Evolutionary conservation across 2,113 vertebrate species (phyloP).

Genomic region (Phrynocephalus versicolor): DNA sequence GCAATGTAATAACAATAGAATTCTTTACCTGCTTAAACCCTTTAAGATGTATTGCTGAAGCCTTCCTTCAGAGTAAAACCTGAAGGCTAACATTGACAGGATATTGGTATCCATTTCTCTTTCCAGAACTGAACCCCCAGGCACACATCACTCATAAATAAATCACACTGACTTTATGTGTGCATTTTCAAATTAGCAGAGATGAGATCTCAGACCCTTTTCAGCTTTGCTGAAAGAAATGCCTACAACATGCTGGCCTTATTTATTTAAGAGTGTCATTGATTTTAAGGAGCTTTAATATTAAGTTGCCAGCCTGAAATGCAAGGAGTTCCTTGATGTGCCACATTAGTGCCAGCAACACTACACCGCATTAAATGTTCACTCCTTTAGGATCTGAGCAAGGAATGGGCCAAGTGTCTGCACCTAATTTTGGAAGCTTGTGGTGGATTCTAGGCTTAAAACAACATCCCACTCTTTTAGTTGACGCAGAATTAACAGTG

Average conservation of each 20-base stretch:
- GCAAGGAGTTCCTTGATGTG: neutral
- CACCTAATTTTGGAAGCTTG: neutral
- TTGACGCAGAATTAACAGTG: neutral
- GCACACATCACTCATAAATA: neutral
- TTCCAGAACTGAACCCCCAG: neutral
- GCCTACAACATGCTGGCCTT: neutral
- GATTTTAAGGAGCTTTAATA: neutral
- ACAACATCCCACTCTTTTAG: neutral
- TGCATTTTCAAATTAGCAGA: neutral
- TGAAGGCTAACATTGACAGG: neutral
- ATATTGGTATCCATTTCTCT: no score
- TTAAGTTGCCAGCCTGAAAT: neutral
- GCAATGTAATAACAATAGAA: neutral
- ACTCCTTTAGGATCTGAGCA: neutral
- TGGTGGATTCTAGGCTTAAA: neutral
- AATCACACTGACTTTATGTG: neutral
- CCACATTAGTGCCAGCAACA: neutral
- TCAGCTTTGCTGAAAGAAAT: neutral
- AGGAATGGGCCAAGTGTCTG: neutral
- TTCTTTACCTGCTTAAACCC: neutral
- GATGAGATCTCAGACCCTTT: no score
- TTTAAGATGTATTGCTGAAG: neutral
- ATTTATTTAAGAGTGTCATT: neutral
- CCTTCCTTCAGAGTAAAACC: neutral
- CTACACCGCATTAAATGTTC: no score